Base-by-base conservation (phyloP, 2,888 invertebrate species). In the Anorthoa munda region DNA sequence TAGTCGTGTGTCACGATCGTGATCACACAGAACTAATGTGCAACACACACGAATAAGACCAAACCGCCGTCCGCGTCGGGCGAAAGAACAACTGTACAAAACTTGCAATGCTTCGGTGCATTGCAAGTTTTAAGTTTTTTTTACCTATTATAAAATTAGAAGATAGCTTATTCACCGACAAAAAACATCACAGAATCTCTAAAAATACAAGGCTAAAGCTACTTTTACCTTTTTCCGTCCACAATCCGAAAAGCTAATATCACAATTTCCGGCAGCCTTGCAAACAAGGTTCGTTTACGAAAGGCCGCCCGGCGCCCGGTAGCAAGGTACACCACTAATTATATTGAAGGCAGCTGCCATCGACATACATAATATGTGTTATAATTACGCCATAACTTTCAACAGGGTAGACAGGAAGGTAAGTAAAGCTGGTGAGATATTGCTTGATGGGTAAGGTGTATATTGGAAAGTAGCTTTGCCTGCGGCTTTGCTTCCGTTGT, bases 161-260 rank as follows among this genome's bases (percentile, higher is more conserved):
- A 31, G 31, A 31, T 7, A 31, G 31, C 31, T 7, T 31, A 7
- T 31, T 39, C 5, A 31, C 7, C 5, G 7, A 5, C 17, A 26
- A 50, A 51, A 39, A 51, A 13, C n/a, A 26, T 9, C 15, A 46
- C 51, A 46, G 3, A 61, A 46, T 15, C 31, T 39, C 55, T 55
- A 45, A 73, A 73, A 76, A 31, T 17, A 67, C 31, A 78, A n/a
- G 45, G 23, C 31, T 5, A 45, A 21, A 26, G 15, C 45, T 4
- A 18, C 17, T 15, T 58, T 48, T 60, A 50, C 55, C 65, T 51
- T 26, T 60, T 50, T 39, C 50, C 39, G 15, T n/a, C 23, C 55
- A 55, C 77, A 72, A 72, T 69, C 26, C 21, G 46, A 73, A 78
- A 82, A 79, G 69, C 64, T 65, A 82, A 82, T 82, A 74, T 58